Percentiles rank a stretch among this genome's conserved stretches.
Evolutionary conservation across 2,113 vertebrate species (phyloP).

Genomic region (Sander lucioperca): DNA sequence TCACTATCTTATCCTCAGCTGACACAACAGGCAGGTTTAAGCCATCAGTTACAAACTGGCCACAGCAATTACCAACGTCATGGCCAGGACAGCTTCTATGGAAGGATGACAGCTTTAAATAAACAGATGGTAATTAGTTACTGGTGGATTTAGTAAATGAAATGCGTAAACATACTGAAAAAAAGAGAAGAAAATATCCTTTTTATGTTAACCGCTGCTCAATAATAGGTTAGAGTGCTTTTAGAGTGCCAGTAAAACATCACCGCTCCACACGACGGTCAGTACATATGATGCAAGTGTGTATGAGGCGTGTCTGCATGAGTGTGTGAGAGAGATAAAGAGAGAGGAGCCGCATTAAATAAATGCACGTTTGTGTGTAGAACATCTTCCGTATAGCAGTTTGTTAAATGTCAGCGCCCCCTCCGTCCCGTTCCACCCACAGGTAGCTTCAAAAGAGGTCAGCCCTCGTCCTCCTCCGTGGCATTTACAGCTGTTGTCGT

Average conservation of each 20-base stretch:
- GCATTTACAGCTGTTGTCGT: constrained; percentile 78
- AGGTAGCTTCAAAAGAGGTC: constrained; percentile 76
- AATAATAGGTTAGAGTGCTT: constrained; percentile 15
- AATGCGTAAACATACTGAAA: neutral
- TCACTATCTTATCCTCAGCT: neutral
- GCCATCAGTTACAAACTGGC: constrained; percentile 5
- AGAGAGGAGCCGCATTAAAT: constrained; percentile 26
- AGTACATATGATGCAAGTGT: neutral
- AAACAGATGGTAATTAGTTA: constrained; percentile 8
- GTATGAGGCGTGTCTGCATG: neutral
- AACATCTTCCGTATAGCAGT: constrained; percentile 31
- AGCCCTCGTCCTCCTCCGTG: constrained; percentile 62
- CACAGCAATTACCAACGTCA: neutral
- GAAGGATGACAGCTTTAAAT: constrained; percentile 14
- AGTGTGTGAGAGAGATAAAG: constrained; percentile 9
- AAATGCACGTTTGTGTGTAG: constrained; percentile 40
- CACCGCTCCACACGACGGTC: neutral
- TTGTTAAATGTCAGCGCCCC: constrained; percentile 77
- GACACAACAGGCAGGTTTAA: neutral
- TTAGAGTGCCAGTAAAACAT: constrained; percentile 22
- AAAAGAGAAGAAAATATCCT: neutral
- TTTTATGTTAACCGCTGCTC: neutral
- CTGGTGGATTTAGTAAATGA: constrained; percentile 10
- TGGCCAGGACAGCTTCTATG: neutral
- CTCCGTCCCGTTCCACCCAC: constrained; percentile 59